phyloP scores from a whole-genome alignment of 2,113 vertebrate species.

The Callocephalon fimbriatum region DNA sequence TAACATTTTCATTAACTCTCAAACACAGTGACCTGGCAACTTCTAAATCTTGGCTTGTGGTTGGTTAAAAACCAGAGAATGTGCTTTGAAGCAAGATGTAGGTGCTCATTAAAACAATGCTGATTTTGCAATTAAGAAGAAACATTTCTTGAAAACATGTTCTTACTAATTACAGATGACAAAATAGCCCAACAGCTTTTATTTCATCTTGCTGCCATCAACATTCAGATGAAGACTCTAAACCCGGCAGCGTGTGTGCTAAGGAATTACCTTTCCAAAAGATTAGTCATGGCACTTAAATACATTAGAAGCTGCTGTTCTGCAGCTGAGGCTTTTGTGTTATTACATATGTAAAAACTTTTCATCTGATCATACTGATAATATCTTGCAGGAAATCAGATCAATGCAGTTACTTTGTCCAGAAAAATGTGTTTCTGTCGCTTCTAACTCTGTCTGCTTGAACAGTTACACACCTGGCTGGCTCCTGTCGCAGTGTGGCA shows the following conservation, averaged over 20 bases:
- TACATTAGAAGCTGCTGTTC: background rate
- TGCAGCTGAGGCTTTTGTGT: background rate
- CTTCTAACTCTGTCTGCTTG: background rate
- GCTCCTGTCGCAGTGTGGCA: background rate
- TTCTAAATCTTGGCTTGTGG: background rate
- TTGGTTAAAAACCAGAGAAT: background rate
- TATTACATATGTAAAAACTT: fast-evolving
- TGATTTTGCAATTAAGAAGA: background rate
- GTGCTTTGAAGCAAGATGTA: background rate
- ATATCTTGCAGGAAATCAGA: background rate
- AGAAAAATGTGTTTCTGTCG: background rate
- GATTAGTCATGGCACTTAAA: background rate
- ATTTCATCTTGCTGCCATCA: background rate
- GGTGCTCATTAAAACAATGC: background rate
- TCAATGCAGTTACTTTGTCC: background rate
- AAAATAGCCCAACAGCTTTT: background rate
- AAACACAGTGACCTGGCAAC: background rate
- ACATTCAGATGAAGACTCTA: background rate
- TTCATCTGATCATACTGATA: background rate
- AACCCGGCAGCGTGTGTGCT: background rate
- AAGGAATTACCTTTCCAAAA: background rate
- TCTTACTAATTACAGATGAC: background rate
- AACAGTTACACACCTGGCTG: conserved; percentile 68
- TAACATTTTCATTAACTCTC: background rate
- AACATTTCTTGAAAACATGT: background rate